Evolutionary conservation across 1,140 invertebrate species (phyloP).

Genomic region (Drosophila truncata): DNA sequence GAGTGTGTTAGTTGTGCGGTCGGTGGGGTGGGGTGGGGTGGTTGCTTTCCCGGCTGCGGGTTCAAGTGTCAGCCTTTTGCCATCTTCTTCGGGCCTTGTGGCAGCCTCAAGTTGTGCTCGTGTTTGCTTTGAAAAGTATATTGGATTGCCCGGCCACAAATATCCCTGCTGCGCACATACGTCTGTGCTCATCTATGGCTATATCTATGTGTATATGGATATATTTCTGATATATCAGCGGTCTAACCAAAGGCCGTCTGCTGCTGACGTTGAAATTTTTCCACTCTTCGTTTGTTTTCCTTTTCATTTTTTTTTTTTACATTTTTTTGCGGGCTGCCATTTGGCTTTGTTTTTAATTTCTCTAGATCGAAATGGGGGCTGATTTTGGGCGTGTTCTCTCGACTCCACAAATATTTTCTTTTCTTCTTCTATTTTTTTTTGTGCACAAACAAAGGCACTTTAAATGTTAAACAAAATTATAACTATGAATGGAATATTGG

Average conservation of each 20-base stretch:
- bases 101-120: constrained; percentile 65
- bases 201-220: constrained; percentile 7
- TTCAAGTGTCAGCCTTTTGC: constrained; percentile 54
- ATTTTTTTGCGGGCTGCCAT: constrained; percentile 3
- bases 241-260: constrained; percentile 45
- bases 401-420: constrained; percentile 42
- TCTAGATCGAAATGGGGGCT: constrained; percentile 17
- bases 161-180: constrained; percentile 6
- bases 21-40: not conserved
- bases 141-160: constrained; percentile 62
- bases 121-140: constrained; percentile 82
- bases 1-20: too few relatives aligned
- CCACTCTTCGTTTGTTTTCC: constrained; percentile 8
- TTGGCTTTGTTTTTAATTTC: constrained; percentile 40
- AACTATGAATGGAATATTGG: constrained; percentile 51
- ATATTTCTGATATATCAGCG: constrained; percentile 31
- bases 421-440: constrained; percentile 3
- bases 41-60: constrained; percentile 28
- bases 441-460: constrained; percentile 70
- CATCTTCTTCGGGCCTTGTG: constrained; percentile 29
- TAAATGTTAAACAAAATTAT: constrained; percentile 83
- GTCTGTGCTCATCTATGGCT: constrained; percentile 18
- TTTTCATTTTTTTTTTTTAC: too few relatives aligned
- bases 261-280: constrained; percentile 56
- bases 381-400: constrained; percentile 12